Evolutionary conservation across 2,113 vertebrate species (phyloP).

Genomic region (Cyprinodon variegatus): DNA sequence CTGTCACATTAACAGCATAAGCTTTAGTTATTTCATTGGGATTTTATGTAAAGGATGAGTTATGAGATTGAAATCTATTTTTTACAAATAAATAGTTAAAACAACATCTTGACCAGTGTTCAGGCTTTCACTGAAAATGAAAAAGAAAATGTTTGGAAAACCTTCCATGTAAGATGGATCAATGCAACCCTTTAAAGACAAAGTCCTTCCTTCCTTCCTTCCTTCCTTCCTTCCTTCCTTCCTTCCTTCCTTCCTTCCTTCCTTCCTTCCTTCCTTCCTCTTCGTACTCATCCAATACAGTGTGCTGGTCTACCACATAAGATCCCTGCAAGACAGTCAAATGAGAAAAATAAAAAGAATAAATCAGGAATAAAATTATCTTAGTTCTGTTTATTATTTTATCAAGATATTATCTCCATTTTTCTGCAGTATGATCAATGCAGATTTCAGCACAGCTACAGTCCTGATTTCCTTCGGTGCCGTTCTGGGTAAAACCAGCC

Average conservation of each 20-base stretch:
- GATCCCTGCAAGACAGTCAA: background rate
- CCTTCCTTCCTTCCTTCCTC: no score
- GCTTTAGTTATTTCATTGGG: background rate
- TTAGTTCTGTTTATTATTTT: background rate
- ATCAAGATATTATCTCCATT: background rate
- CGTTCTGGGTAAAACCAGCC: slow-evolving; percentile 93
- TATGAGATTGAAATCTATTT: background rate
- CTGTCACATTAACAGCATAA: background rate
- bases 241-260: no score
- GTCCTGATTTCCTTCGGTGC: slow-evolving; percentile 97
- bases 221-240: no score
- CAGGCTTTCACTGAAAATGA: no score
- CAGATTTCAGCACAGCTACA: slow-evolving; percentile 94
- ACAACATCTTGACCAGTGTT: no score
- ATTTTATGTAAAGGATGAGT: background rate
- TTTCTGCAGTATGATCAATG: slow-evolving; percentile 89
- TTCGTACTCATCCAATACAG: no score
- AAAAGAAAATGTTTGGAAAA: no score
- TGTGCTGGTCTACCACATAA: no score
- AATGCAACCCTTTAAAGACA: no score
- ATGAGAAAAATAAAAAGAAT: background rate
- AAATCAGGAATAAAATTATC: background rate
- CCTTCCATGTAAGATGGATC: no score
- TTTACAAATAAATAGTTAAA: no score
- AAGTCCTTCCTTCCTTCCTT: no score